Percentiles rank a stretch among this genome's conserved stretches.
These are phyloP conservation scores for Napeogenes sylphis DNA, from an alignment of 2,888 invertebrate genomes.

Conservation along the genomic window DNA sequence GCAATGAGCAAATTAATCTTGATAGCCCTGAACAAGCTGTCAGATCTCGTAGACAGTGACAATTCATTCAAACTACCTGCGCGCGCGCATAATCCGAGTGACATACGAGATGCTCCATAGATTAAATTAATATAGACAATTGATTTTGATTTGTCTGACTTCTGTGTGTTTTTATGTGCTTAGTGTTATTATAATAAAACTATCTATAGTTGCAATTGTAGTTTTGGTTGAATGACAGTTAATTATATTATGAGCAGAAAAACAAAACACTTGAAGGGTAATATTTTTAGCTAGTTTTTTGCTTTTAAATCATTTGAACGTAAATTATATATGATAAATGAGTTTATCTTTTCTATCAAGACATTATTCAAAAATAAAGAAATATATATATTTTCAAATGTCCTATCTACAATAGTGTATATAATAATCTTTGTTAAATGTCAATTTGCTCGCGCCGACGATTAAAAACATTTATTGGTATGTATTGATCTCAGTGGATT, in stretches of 20 bases:
- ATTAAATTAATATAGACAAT: constrained; percentile 32
- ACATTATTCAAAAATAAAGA: too few relatives aligned
- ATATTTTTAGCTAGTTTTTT: too few relatives aligned
- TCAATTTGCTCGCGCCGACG: constrained; percentile 40
- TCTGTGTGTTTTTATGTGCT: background rate
- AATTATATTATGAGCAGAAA: too few relatives aligned
- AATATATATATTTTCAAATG: too few relatives aligned
- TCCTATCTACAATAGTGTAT: too few relatives aligned
- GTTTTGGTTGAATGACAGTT: background rate
- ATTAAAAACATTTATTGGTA: constrained; percentile 64
- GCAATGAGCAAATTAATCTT: constrained; percentile 12
- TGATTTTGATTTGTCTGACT: constrained; percentile 4
- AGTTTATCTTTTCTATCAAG: too few relatives aligned
- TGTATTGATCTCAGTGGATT: constrained; percentile 68
- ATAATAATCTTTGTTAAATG: constrained; percentile 36
- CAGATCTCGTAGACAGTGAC: constrained; percentile 67
- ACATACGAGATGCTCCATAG: constrained; percentile 62
- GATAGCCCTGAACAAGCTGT: constrained; percentile 59
- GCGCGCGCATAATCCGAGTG: constrained; percentile 71
- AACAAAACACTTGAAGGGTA: too few relatives aligned
- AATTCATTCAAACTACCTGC: constrained; percentile 76
- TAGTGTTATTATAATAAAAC: background rate
- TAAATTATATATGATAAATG: too few relatives aligned
- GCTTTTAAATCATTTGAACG: too few relatives aligned
- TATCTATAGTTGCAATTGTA: background rate